These are phyloP conservation scores for Syrphus vitripennis DNA, from an alignment of 2,888 invertebrate genomes.

Conservation along the genomic window DNA sequence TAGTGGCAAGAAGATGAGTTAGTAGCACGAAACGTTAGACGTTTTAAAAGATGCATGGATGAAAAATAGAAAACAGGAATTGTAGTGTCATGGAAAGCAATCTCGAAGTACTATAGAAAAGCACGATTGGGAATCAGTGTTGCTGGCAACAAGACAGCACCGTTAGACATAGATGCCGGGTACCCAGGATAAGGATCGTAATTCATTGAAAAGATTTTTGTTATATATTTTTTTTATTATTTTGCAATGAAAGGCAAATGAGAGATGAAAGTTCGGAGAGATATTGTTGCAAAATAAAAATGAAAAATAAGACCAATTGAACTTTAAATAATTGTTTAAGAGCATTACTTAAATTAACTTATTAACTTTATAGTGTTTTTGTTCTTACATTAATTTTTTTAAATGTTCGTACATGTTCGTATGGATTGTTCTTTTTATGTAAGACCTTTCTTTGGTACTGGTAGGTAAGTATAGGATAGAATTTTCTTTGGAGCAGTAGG, in stretches of 20 bases:
- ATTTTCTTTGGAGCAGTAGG: too few relatives aligned
- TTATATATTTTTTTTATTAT: not conserved
- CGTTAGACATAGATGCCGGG: not conserved
- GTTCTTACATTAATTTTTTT: too few relatives aligned
- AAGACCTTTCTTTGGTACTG: too few relatives aligned
- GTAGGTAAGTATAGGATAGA: too few relatives aligned
- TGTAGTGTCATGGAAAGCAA: slow-evolving; percentile 60
- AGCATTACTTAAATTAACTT: not conserved
- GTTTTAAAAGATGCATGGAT: slow-evolving; percentile 24
- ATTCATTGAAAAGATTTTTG: slow-evolving; percentile 46
- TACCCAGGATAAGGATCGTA: slow-evolving; percentile 15
- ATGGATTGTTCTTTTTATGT: too few relatives aligned
- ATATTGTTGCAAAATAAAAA: not conserved
- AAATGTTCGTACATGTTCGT: too few relatives aligned
- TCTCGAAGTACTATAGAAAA: slow-evolving; percentile 50
- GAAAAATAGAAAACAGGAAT: slow-evolving; percentile 34
- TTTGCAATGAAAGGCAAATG: not conserved
- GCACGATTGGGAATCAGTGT: slow-evolving; percentile 47
- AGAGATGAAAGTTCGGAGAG: not conserved
- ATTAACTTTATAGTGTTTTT: not conserved
- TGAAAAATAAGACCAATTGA: slow-evolving; percentile 27
- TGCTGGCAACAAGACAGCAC: slow-evolving; percentile 12
- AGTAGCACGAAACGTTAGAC: slow-evolving; percentile 40
- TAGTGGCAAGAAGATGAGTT: slow-evolving; percentile 18
- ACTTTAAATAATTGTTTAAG: not conserved